A percentile compares a stretch with the other conserved stretches of the same genome.
These are phyloP conservation scores for Ctenosaura bakeri DNA, from an alignment of 2,797 vertebrate genomes.

Conservation along the genomic window DNA sequence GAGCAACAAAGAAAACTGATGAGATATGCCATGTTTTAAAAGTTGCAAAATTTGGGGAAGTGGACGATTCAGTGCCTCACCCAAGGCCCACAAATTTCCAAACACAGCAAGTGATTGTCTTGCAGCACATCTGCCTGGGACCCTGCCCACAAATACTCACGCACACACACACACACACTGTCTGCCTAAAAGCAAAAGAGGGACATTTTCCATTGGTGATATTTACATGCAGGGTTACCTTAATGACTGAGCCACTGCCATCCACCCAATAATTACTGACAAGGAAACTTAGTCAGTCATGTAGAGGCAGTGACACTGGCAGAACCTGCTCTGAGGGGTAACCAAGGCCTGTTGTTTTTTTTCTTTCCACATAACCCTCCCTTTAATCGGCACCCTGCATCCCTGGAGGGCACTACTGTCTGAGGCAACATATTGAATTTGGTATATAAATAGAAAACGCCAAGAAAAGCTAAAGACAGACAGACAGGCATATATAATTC, in stretches of 20 bases:
- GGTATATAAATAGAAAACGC: conserved; percentile 38
- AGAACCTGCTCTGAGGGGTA: conserved; percentile 73
- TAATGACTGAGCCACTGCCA: not conserved
- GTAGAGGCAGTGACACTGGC: conserved; percentile 69
- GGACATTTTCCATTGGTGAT: not conserved
- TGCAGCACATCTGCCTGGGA: not conserved
- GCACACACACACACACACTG: not conserved
- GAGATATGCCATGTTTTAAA: too few relatives aligned
- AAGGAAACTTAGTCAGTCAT: conserved; percentile 70
- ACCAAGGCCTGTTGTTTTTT: conserved; percentile 34
- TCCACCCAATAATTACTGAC: conserved; percentile 64
- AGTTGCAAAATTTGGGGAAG: not conserved
- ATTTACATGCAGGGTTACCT: not conserved
- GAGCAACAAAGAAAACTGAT: not conserved
- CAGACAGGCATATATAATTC: not conserved
- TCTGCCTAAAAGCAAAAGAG: not conserved
- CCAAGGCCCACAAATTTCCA: too few relatives aligned
- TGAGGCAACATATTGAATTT: conserved; percentile 61
- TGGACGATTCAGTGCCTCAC: not conserved
- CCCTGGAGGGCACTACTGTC: conserved; percentile 68
- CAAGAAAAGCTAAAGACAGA: conserved; percentile 51
- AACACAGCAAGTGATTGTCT: not conserved
- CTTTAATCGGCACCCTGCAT: conserved; percentile 72
- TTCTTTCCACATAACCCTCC: conserved; percentile 68
- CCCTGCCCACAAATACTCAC: too few relatives aligned